These are phyloP conservation scores for Drosophila biarmipes DNA, from an alignment of 1,140 invertebrate species.

Conservation along the genomic window DNA sequence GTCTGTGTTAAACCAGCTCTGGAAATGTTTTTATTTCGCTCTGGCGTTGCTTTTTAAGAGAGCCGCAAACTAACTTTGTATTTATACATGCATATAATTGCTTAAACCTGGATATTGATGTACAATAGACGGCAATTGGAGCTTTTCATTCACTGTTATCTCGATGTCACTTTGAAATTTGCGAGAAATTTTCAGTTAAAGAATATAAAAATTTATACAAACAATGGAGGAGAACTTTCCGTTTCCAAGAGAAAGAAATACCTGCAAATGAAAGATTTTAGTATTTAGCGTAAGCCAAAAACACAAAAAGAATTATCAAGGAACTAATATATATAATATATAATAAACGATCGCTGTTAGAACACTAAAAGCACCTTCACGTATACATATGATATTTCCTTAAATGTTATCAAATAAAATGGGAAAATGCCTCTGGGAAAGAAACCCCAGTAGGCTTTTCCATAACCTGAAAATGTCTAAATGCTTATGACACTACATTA, in stretches of 20 bases:
- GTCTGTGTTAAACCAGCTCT: slow-evolving; percentile 81
- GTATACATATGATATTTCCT: slow-evolving; percentile 48
- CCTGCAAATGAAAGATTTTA: slow-evolving; percentile 74
- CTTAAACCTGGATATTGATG: slow-evolving; percentile 46
- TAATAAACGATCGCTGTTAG: slow-evolving; percentile 59
- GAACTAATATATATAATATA: slow-evolving; percentile 61
- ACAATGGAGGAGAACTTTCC: slow-evolving; percentile 31
- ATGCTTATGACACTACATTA: background rate
- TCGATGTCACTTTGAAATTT: slow-evolving; percentile 35
- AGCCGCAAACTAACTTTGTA: slow-evolving; percentile 52
- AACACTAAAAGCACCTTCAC: slow-evolving; percentile 38
- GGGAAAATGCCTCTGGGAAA: slow-evolving; percentile 18
- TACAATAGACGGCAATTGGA: slow-evolving; percentile 55
- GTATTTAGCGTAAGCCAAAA: slow-evolving; percentile 73
- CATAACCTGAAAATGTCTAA: slow-evolving; percentile 11
- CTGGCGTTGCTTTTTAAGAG: slow-evolving; percentile 58
- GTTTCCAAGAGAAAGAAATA: slow-evolving; percentile 53
- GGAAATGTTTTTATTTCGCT: slow-evolving; percentile 71
- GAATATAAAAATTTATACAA: slow-evolving; percentile 17
- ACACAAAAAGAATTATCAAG: slow-evolving; percentile 32
- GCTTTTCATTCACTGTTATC: slow-evolving; percentile 40
- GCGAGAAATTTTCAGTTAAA: slow-evolving; percentile 34
- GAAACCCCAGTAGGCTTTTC: slow-evolving; percentile 4
- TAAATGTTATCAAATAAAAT: slow-evolving; percentile 43
- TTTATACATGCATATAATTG: slow-evolving; percentile 54